These are phyloP conservation scores for Desoria tigrina DNA, from an alignment of 2,888 invertebrate species.

Conservation along the genomic window DNA sequence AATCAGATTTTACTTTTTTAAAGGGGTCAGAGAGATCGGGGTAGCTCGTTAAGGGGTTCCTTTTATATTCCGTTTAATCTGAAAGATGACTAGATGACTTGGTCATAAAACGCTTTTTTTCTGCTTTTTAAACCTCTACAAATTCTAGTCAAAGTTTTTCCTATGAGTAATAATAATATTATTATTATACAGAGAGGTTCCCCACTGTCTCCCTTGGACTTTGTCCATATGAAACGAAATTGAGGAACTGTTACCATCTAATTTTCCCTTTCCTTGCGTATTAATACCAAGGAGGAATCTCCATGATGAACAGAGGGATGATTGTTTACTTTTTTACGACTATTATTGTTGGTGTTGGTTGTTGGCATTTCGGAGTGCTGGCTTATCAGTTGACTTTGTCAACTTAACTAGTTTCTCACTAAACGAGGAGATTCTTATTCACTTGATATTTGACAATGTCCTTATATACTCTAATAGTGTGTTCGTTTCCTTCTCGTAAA, in stretches of 20 bases:
- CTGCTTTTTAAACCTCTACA: background rate
- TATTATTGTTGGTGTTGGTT: no score
- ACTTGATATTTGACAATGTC: background rate
- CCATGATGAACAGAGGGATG: no score
- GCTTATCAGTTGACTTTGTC: background rate
- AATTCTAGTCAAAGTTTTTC: background rate
- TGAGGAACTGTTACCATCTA: slow-evolving; percentile 2
- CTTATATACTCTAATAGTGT: background rate
- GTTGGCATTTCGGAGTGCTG: no score
- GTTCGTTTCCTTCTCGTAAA: background rate
- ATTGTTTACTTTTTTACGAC: no score
- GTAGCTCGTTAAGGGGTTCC: background rate
- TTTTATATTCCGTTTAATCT: background rate
- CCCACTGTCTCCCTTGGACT: slow-evolving; percentile 8
- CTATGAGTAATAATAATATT: background rate
- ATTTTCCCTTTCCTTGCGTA: slow-evolving; percentile 1
- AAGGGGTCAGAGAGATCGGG: slow-evolving; percentile 1
- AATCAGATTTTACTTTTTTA: background rate
- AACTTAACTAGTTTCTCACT: slow-evolving; percentile 1
- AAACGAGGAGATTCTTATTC: background rate
- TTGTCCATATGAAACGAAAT: slow-evolving; percentile 4
- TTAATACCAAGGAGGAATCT: no score
- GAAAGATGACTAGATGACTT: slow-evolving; percentile 1
- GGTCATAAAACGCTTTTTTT: slow-evolving; percentile 10
- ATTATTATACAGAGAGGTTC: background rate